Evolutionary conservation across 2,888 invertebrate genomes (phyloP).

Genomic region (Pseudanteris insignis): DNA sequence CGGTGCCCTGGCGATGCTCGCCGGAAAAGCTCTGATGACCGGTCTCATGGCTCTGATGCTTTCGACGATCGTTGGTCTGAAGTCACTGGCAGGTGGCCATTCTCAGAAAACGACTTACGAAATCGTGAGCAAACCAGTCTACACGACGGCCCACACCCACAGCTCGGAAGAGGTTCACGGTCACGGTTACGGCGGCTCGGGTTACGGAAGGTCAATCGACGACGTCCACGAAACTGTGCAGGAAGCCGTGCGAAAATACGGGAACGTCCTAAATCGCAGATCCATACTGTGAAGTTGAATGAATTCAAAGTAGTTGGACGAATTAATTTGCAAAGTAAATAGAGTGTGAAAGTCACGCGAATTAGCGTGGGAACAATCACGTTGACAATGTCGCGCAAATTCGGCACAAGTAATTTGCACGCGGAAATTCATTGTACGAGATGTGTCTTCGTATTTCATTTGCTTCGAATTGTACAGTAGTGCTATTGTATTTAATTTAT

Average conservation of each 20-base stretch:
- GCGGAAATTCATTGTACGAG: slow-evolving; percentile 8
- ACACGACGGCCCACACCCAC: slow-evolving; percentile 76
- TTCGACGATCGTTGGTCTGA: slow-evolving; percentile 80
- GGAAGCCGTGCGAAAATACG: slow-evolving; percentile 63
- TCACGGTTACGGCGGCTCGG: slow-evolving; percentile 69
- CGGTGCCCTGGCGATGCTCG: slow-evolving; percentile 79
- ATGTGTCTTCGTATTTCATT: slow-evolving; percentile 11
- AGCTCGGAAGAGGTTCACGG: slow-evolving; percentile 75
- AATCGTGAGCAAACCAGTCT: slow-evolving; percentile 83
- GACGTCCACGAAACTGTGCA: slow-evolving; percentile 56
- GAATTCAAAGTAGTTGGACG: slow-evolving; percentile 28
- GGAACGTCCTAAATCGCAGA: slow-evolving; percentile 61
- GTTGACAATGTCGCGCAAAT: slow-evolving; percentile 8
- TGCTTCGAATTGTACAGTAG: slow-evolving; percentile 34
- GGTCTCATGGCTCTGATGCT: slow-evolving; percentile 82
- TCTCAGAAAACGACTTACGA: slow-evolving; percentile 80
- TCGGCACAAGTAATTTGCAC: slow-evolving; percentile 1
- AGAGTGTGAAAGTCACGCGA: slow-evolving; percentile 31
- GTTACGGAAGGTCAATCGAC: slow-evolving; percentile 70
- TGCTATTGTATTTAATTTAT: too few species aligned
- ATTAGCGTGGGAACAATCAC: slow-evolving; percentile 33
- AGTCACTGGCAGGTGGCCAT: slow-evolving; percentile 74
- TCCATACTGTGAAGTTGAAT: slow-evolving; percentile 47
- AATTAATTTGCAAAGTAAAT: slow-evolving; percentile 45
- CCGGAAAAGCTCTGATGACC: slow-evolving; percentile 86